Base-by-base conservation (phyloP, 1,140 invertebrate species). In the Zaprionus nigranus region DNA sequence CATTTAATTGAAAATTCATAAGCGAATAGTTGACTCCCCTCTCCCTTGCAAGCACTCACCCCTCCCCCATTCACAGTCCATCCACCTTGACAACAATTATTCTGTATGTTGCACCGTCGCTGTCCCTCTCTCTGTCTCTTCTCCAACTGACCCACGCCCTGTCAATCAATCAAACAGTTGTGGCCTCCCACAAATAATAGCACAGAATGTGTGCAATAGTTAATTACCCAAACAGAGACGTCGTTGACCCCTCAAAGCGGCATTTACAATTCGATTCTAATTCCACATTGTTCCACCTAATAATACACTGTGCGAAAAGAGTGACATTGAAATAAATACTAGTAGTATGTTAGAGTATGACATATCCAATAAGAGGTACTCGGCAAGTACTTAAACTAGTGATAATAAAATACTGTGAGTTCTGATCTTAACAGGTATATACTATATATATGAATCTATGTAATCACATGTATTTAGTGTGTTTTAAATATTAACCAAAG, bases 1-100 rank as follows among this genome's bases (percentile, higher is more conserved):
- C 77, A 61, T 86, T 82, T 77, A 73, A 87, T 73, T 76, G 77
- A 71, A 75, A 87, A 78, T 80, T 78, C 79, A 77, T 79, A 79
- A 63, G 58, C 38, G 62, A 77, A 82, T 73, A 78, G 54, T 72
- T 54, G 22, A 34, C 30, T 30, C 5, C 54, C 13, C 20, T 34
- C 51, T 4, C 38, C 38, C 66, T 60, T 64, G 46, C 28, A 30
- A 9, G 38, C 38, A 6, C 38, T n/a, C n/a, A n/a, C n/a, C n/a
- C n/a, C n/a, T n/a, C n/a, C n/a, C n/a, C n/a, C n/a, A n/a, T n/a
- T n/a, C n/a, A n/a, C n/a, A n/a, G n/a, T n/a, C n/a, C n/a, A n/a
- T n/a, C 9, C 65, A 54, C 17, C 11, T 49, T 11, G 69, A 78
- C 74, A 64, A 75, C 81, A 87, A 87, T 88, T 87, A 79, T 26